Evolutionary conservation across 2,888 invertebrate genomes (phyloP), one percentile per base, ranked within the genome.

Genomic region (Harpalus rufipes): DNA sequence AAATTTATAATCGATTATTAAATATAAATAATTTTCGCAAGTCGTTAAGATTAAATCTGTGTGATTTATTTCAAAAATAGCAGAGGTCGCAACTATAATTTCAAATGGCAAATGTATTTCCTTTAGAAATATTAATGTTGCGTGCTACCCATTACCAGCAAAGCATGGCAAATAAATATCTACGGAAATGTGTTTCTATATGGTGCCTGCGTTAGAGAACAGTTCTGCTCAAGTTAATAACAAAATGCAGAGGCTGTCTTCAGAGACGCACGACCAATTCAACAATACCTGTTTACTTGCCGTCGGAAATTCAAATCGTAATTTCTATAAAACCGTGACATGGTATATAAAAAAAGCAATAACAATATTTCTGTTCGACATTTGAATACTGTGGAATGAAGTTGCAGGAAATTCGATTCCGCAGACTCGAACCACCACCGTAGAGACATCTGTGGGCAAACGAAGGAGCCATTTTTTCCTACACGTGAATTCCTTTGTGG

Each of bases 311-410:
- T 87, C 85, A 86, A 86, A 86, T 85, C 85, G 86, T 86, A 86
- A 87, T 87, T 88, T 88, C 87, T 87, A 74, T 82, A 86, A 86
- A 87, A 87, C 86, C 87, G 87, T 85, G 72, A 86, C 83, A 85
- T 87, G 84, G 80, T 86, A 85, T 86, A 87, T 87, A 87, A 88
- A 87, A 83, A 87, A 87, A 86, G 87, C 88, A 88, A 88, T 88
- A 88, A 88, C 88, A 87, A 88, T 88, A 88, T 88, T 88, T 88
- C 88, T 87, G 86, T 85, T 86, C 86, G 88, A 88, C 88, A 87
- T 88, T 87, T 88, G 88, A 88, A 88, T 88, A 87, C 86, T 25
- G 32, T 14, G 63, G 32, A 80, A 81, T 63, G 65, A n/a, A 61
- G 63, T 63, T 68, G 44, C 61, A 59, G 39, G 81, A 82, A 82